These are phyloP conservation scores for Druceiella hillmani DNA, from an alignment of 2,888 invertebrate species.

Conservation along the genomic window DNA sequence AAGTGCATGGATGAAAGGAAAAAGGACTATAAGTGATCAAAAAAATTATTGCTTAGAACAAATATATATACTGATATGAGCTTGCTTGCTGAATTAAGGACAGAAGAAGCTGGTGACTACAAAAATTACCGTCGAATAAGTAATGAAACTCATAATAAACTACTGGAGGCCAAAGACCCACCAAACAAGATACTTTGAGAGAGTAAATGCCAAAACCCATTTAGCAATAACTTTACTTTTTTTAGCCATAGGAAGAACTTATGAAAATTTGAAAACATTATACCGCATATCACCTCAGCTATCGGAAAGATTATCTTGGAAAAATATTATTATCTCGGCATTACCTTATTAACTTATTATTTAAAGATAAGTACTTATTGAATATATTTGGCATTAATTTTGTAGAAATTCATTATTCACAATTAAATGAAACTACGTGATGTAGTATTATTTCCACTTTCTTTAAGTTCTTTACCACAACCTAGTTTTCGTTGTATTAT, in stretches of 20 bases:
- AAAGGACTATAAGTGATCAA: background rate
- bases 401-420: too few relatives aligned
- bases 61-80: conserved; percentile 1
- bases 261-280: background rate
- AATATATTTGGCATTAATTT: too few relatives aligned
- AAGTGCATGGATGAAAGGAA: conserved; percentile 1
- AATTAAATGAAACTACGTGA: too few relatives aligned
- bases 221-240: background rate
- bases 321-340: background rate
- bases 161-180: background rate
- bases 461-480: too few relatives aligned
- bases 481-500: too few relatives aligned
- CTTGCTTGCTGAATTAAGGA: background rate
- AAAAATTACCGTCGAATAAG: background rate
- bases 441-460: too few relatives aligned
- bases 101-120: conserved; percentile 1
- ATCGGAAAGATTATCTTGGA: conserved; percentile 1
- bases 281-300: background rate
- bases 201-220: background rate
- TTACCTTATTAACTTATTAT: background rate
- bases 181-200: conserved; percentile 1
- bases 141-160: background rate
- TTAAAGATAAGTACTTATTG: background rate
- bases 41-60: background rate
- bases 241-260: conserved; percentile 1